These are phyloP conservation scores for Willisornis vidua DNA, from an alignment of 2,113 vertebrate species.

Conservation along the genomic window DNA sequence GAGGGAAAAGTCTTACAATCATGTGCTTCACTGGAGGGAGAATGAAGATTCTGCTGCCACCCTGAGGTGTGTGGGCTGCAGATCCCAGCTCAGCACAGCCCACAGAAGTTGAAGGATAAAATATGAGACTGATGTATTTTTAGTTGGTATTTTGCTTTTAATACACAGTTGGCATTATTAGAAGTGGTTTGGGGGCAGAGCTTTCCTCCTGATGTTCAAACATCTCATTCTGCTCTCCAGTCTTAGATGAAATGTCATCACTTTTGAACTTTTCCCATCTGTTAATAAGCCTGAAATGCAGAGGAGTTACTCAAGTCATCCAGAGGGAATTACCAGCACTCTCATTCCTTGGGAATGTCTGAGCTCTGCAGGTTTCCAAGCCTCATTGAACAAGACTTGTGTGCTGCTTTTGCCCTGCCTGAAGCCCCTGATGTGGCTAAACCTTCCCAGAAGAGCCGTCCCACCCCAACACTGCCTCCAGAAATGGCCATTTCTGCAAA, in stretches of 20 bases:
- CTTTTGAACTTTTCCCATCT: background rate
- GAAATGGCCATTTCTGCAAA: background rate
- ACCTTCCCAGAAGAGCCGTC: background rate
- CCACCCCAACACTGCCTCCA: background rate
- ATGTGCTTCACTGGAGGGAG: constrained; percentile 54
- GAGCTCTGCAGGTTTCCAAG: background rate
- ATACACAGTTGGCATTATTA: background rate
- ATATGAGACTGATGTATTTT: background rate
- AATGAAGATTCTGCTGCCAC: constrained; percentile 12
- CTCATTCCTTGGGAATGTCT: rapidly evolving
- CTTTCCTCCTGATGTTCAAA: background rate
- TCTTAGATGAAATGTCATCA: background rate
- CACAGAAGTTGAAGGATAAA: background rate
- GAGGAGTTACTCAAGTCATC: background rate
- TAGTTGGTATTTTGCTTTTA: background rate
- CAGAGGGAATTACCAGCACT: background rate
- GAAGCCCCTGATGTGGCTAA: background rate
- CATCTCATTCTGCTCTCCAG: background rate
- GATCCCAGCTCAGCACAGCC: background rate
- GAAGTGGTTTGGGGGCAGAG: background rate
- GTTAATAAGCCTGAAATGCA: background rate
- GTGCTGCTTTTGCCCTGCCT: rapidly evolving
- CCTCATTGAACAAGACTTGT: background rate
- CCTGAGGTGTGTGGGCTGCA: background rate
- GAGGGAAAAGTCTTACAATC: constrained; percentile 15